These are phyloP conservation scores for Cyprinodon brontotheroides DNA, from an alignment of 2,113 vertebrate species.

Conservation along the genomic window DNA sequence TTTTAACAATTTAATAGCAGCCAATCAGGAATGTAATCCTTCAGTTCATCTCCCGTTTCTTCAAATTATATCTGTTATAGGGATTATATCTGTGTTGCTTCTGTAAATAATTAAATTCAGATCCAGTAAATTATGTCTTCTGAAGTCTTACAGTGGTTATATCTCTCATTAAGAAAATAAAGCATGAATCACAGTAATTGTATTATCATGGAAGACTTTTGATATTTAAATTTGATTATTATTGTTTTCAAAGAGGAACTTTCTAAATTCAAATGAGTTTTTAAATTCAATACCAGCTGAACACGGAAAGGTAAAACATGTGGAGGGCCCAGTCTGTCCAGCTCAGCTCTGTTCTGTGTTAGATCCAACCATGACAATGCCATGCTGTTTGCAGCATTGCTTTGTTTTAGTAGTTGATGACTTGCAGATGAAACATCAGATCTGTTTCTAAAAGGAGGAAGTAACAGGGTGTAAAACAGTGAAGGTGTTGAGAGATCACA, in stretches of 20 bases:
- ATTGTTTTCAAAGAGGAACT: constrained; percentile 1
- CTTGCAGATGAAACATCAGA: constrained; percentile 67
- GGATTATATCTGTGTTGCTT: background rate
- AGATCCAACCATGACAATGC: constrained; percentile 56
- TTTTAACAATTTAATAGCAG: background rate
- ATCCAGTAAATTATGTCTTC: background rate
- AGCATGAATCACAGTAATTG: no score
- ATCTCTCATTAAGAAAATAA: no score
- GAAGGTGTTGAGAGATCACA: constrained; percentile 40
- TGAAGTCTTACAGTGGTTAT: background rate
- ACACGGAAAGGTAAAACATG: constrained; percentile 55
- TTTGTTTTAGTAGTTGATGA: constrained; percentile 70
- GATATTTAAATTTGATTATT: background rate
- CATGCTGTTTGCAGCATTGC: constrained; percentile 73
- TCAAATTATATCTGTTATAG: background rate
- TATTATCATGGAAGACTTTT: background rate
- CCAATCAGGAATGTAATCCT: background rate
- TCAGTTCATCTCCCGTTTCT: background rate
- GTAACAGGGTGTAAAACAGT: constrained; percentile 39
- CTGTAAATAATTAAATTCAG: background rate
- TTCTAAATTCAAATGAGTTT: constrained; percentile 13
- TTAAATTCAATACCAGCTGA: constrained; percentile 51
- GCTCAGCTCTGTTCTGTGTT: constrained; percentile 70
- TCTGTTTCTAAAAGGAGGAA: constrained; percentile 46
- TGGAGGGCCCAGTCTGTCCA: constrained; percentile 25